A percentile compares a stretch with the other conserved stretches of the same genome.
Evolutionary conservation across 2,797 vertebrate species (phyloP).

Genomic region (Lycodopsis pacificus): DNA sequence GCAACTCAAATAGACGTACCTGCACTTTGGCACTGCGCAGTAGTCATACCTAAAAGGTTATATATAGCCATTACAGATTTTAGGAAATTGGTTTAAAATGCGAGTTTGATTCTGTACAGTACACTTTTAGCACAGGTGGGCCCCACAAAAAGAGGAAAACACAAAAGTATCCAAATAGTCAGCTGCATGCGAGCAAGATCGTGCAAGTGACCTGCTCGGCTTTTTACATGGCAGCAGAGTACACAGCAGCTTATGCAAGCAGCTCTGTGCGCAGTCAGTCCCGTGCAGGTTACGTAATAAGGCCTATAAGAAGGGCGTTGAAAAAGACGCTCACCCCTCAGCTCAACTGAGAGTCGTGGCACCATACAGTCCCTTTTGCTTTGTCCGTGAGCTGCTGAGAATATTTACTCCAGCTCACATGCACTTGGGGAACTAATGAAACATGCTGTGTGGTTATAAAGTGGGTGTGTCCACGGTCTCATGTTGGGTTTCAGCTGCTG

Average conservation of each 20-base stretch:
- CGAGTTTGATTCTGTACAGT: not conserved
- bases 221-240: constrained; percentile 58
- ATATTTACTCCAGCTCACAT: constrained; percentile 15
- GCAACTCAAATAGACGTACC: not conserved
- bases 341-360: not conserved
- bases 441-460: not conserved
- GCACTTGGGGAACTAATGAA: not conserved
- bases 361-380: not conserved
- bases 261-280: constrained; percentile 53
- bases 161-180: constrained; percentile 28
- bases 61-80: not conserved
- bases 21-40: not conserved
- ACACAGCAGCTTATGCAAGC: constrained; percentile 78
- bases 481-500: not conserved
- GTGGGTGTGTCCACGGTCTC: not conserved
- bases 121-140: not conserved
- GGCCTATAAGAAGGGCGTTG: constrained; percentile 41
- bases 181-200: constrained; percentile 33
- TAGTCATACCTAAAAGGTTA: not conserved
- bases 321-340: constrained; percentile 38
- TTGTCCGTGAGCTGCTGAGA: constrained; percentile 2
- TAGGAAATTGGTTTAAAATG: constrained; percentile 10
- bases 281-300: constrained; percentile 71
- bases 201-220: constrained; percentile 32
- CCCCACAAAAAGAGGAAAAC: not conserved